These are phyloP conservation scores for Aspidiotus destructor DNA, from an alignment of 2,888 invertebrate species.

Conservation along the genomic window DNA sequence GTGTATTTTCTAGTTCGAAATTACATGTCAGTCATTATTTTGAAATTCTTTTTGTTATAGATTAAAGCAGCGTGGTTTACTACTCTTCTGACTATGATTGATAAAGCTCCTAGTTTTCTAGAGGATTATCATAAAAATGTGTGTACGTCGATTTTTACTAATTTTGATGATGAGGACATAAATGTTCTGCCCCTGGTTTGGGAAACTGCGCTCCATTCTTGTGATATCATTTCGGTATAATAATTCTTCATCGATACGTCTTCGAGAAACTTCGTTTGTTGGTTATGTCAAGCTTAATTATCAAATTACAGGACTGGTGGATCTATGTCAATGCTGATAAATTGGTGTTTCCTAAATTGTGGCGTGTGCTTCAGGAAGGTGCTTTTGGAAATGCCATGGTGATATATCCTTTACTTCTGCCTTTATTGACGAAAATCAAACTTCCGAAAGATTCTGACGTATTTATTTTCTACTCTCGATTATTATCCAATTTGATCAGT, in stretches of 20 bases:
- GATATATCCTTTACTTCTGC: conserved; percentile 64
- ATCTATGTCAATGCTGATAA: conserved; percentile 61
- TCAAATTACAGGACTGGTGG: conserved; percentile 56
- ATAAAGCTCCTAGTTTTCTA: conserved; percentile 34
- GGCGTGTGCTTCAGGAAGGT: conserved; percentile 55
- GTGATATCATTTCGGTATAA: conserved; percentile 13
- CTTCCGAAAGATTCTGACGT: conserved; percentile 44
- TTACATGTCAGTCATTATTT: background rate
- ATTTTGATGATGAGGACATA: conserved; percentile 60
- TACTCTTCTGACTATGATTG: conserved; percentile 46
- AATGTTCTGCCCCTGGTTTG: conserved; percentile 58
- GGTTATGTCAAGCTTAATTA: conserved; percentile 34
- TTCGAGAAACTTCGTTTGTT: background rate
- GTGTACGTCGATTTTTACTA: conserved; percentile 41
- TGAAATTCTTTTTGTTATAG: conserved; percentile 34
- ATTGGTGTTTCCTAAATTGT: conserved; percentile 61
- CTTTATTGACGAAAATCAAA: conserved; percentile 62
- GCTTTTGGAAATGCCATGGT: conserved; percentile 66
- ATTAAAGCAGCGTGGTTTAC: conserved; percentile 51
- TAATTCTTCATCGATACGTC: background rate
- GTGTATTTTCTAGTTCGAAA: conserved; percentile 17
- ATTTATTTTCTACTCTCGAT: conserved; percentile 51
- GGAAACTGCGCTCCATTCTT: conserved; percentile 44
- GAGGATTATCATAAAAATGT: conserved; percentile 35
- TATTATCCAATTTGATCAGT: conserved; percentile 58